Evolutionary conservation across 2,797 vertebrate genomes (phyloP).

Genomic region (Leucoraja ocellata): DNA sequence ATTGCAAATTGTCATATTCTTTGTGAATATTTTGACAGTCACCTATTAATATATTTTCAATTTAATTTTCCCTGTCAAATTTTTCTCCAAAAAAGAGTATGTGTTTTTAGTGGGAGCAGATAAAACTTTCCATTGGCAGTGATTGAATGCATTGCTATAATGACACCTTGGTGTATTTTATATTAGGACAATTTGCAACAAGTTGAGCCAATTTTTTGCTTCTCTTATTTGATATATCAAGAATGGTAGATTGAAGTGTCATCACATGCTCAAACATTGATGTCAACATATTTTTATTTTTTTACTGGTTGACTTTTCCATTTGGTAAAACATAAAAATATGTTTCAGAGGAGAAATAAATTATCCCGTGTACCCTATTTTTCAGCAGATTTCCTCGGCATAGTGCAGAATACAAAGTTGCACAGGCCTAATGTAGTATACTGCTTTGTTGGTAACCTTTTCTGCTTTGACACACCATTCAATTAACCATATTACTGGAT

Average conservation of each 20-base stretch:
- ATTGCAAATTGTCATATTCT: too few species aligned
- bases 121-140: neutral
- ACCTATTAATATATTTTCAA: neutral
- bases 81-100: neutral
- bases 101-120: neutral
- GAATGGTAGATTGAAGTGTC: neutral
- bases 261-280: neutral
- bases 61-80: neutral
- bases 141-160: neutral
- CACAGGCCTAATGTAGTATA: neutral
- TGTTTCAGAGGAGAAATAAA: neutral
- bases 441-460: neutral
- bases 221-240: neutral
- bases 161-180: neutral
- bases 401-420: neutral
- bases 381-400: neutral
- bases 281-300: neutral
- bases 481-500: neutral
- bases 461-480: neutral
- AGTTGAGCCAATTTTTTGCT: neutral
- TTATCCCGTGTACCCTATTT: neutral
- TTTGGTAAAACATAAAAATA: neutral
- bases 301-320: neutral
- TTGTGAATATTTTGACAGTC: neutral
- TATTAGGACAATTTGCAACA: neutral